Base-by-base conservation (phyloP, 2,113 vertebrate species). In the Calyptomena viridis region DNA sequence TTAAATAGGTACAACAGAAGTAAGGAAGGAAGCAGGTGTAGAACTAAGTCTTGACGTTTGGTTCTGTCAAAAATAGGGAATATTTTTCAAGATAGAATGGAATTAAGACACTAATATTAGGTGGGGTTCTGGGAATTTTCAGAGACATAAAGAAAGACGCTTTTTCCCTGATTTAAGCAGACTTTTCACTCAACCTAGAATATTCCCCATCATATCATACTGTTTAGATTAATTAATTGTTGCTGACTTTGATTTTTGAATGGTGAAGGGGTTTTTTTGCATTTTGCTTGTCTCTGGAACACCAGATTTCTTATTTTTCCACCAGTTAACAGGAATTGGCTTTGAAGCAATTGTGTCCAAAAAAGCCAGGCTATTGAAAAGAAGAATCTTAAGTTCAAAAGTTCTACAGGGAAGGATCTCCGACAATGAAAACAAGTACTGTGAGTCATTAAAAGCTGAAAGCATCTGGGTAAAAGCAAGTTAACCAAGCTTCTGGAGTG, bases 341-440 rank as follows among this genome's bases (percentile, higher is more conserved):
- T 95, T 95, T 79, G 92, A 76, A 95, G 92, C 30, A 81, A 81
- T 77, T 89, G 44, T 33, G 89, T 46, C 52, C 93, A 91, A 56
- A 33, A 91, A 90, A 53, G 3, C 12, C 28, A 53, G 4, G 2
- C 8, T 78, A 66, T 86, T 93, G 78, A 62, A 89, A 95, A 90
- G 17, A 67, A 77, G 5, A 17, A 69, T 92, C 79, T 72, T 94
- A 75, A 96, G 87, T 75, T 8, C n/a, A 85, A 67, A 95, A 73
- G 33, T 24, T 92, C 81, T 96, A 72, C 28, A 84, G 68, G 86
- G 60, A 81, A 47, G 4, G 3, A 40, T 69, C 31, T 87, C 58
- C 90, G 58, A 42, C 84, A 83, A 85, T 64, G 35, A 22, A 96
- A 96, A 94, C 47, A 94, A 75, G 53, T 27, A 24, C 23, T 9